Conservation (phyloP, 1,140 invertebrate species). For the Zaprionus vittiger region DNA sequence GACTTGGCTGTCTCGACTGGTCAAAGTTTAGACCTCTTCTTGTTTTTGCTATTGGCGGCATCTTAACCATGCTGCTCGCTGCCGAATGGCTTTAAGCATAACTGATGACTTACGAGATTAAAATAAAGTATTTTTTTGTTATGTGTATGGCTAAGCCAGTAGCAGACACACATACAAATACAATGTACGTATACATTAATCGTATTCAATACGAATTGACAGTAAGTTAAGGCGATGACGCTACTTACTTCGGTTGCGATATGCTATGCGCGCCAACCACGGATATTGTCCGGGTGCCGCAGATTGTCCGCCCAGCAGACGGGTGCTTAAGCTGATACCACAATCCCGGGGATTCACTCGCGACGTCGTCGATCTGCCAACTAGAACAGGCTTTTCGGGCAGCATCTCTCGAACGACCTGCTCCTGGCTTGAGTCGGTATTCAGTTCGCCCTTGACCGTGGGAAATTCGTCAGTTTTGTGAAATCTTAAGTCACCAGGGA, state of each 20-base stretch:
- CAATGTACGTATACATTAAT: too few species aligned
- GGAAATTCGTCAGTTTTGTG: constrained; percentile 4
- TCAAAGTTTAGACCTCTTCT: neutral
- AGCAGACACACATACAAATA: too few species aligned
- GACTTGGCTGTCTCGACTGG: neutral
- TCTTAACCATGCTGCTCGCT: neutral
- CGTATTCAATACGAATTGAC: too few species aligned
- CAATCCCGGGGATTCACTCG: constrained; percentile 82
- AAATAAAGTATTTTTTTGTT: too few species aligned
- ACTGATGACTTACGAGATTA: too few species aligned
- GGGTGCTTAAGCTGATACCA: constrained; percentile 85
- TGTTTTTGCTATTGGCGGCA: neutral
- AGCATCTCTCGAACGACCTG: neutral
- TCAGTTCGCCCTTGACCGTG: constrained; percentile 1
- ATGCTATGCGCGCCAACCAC: constrained; percentile 89
- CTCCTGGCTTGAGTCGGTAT: constrained; percentile 17
- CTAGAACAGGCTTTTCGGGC: neutral
- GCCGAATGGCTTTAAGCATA: neutral
- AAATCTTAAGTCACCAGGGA: constrained; percentile 70
- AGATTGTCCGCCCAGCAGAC: constrained; percentile 88
- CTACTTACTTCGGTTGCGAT: constrained; percentile 82
- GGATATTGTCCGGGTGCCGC: constrained; percentile 88
- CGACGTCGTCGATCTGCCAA: neutral
- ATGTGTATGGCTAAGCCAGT: neutral
- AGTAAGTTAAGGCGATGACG: neutral